Base-by-base conservation (phyloP, 2,113 vertebrate species). In the Thalassoma bifasciatum region DNA sequence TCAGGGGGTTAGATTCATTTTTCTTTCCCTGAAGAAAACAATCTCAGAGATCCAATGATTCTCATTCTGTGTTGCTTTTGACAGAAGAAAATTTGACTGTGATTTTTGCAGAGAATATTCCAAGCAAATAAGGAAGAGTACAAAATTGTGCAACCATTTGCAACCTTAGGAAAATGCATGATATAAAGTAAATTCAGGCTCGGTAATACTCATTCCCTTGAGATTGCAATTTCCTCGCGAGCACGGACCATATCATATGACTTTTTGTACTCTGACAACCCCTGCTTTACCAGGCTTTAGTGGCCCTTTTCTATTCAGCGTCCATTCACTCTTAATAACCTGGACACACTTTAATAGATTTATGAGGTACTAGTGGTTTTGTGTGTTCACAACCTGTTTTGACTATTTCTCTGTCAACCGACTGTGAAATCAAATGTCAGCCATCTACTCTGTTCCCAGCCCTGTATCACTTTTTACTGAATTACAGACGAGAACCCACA, bases 1-100 rank as follows among this genome's bases (percentile, higher is more conserved):
- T 92, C 86, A 88, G 5, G 63, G 59, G 87, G 85, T 86, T 76
- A 89, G 67, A 57, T 72, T 76, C 47, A 60, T 76, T 84, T 82
- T 83, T 79, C 91, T 93, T 86, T 90, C 84, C 79, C 44, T 12
- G 66, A 82, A 36, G 64, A 85, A 91, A 89, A 85, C 65, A 88
- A 76, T 85, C 77, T 77, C 50, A 62, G 60, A 67, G 63, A 68
- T 74, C 72, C 73, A 72, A 47, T 69, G 83, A 22, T 51, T 86
- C 75, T 83, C 68, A 77, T 81, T 83, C 68, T 56, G 63, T 68
- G 60, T 65, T 75, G 72, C 77, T 77, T 61, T 24, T 30, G 30
- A 30, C 30, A 64, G 46, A 65, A 50, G n/a, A 66, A 23, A 3
- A 10, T 50, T 66, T 49, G 75, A 42, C 24, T 40, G 50, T 13